Base-by-base conservation (phyloP, 2,113 vertebrate genomes). In the Cebus imitator region DNA sequence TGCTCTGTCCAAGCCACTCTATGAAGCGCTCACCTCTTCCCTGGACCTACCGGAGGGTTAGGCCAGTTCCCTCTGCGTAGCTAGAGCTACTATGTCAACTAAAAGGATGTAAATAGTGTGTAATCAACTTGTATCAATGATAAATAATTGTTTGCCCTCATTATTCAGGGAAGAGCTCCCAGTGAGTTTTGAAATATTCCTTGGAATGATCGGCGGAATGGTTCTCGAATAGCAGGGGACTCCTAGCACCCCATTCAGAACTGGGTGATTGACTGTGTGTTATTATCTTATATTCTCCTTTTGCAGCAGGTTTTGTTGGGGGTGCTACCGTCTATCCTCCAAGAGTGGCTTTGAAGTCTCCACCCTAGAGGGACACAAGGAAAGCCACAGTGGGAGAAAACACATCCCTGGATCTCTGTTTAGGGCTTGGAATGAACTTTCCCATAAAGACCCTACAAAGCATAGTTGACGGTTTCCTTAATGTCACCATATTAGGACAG, bases 131-230 rank as follows among this genome's bases (percentile, higher is more conserved):
- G 6, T 30, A n/a, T 50, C 81, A 79, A 25, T 90, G 55, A 90
- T 84, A 78, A 89, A 86, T 72, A 68, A 61, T 79, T 84, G 61
- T 83, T 87, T 79, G 37, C 87, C 84, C 52, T 48, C 27, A 10
- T 82, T 32, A 61, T 32, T 35, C 17, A 16, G 17, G 23, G 40
- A 83, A 68, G 18, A 87, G n/a, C 21, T 75, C 70, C 85, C 37
- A 1, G 10, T 27, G 52, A 73, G 66, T 37, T 32, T 45, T 79
- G 12, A 52, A 48, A 30, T 75, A 80, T 91, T 73, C 13, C 50
- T 37, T 27, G 40, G 70, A 68, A 48, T 52, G 21, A 85, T 90
- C 14, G 30, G 70, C 14, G 18, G 48, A 27, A n/a, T 2, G 27
- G 9, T 52, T 73, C 57, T 89, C 4, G 0, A 18, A 11, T 12